Percentiles rank a stretch among this genome's conserved stretches.
phyloP scores from a whole-genome alignment of 2,888 invertebrate species.

The Morpho helenor region DNA sequence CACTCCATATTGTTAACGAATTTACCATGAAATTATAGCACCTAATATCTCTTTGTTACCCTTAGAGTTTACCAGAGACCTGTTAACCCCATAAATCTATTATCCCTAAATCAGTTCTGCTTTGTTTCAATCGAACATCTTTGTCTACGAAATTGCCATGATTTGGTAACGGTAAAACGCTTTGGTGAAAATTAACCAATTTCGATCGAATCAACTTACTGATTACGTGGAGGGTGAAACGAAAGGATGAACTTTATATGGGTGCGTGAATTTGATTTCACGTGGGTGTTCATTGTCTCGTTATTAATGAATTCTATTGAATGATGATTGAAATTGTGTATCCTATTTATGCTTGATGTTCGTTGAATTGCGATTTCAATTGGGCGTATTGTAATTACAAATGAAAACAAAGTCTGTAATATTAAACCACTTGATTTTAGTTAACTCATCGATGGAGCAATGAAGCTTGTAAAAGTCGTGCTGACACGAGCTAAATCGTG shows the following conservation, averaged over 20 bases:
- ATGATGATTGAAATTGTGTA: constrained; percentile 39
- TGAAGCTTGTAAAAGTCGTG: constrained; percentile 52
- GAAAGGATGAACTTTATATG: constrained; percentile 48
- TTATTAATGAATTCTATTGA: constrained; percentile 33
- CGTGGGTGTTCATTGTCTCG: constrained; percentile 29
- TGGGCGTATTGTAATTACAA: constrained; percentile 48
- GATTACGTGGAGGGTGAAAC: constrained; percentile 48
- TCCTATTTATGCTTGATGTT: constrained; percentile 33
- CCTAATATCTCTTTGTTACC: constrained; percentile 59
- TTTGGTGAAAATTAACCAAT: constrained; percentile 55
- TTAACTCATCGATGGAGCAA: constrained; percentile 54
- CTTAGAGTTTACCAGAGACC: constrained; percentile 51
- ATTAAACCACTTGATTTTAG: constrained; percentile 45
- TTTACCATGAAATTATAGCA: constrained; percentile 69
- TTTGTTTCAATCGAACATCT: constrained; percentile 73
- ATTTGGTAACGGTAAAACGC: constrained; percentile 44
- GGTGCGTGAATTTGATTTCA: constrained; percentile 22
- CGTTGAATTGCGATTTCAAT: constrained; percentile 52
- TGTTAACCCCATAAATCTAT: constrained; percentile 61
- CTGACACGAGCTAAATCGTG: constrained; percentile 60
- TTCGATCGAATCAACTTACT: constrained; percentile 36
- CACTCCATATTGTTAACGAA: constrained; percentile 61
- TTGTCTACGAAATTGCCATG: constrained; percentile 63
- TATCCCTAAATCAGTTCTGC: constrained; percentile 63
- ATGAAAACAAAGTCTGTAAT: constrained; percentile 53